Evolutionary conservation across 2,113 vertebrate genomes (phyloP), one percentile per base, ranked within the genome.

Genomic region (Heloderma charlesbogerti): DNA sequence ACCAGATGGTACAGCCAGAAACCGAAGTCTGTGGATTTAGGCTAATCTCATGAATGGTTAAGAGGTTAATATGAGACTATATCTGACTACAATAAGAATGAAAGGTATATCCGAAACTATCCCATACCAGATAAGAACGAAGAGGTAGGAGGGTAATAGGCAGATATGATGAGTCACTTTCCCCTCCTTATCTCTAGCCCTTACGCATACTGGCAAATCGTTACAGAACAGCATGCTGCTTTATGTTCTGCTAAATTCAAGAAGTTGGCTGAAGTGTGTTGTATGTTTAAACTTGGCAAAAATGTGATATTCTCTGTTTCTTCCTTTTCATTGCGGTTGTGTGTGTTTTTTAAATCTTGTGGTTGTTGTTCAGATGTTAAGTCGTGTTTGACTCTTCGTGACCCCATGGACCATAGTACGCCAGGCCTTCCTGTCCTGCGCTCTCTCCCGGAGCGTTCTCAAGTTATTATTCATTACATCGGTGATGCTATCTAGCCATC

Each of bases 21-120:
- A 71, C 34, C 13, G 25, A 22, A 85, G 25, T 69, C 45, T 69
- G 40, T 43, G 45, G 37, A 85, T 80, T 77, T 66, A 86, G 75
- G 89, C 51, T 86, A 90, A 86, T 86, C 84, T 86, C 74, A 80
- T 80, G 57, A 77, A 79, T 54, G 63, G 63, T 71, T 80, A 80
- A 86, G 27, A 54, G 84, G 20, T 86, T 90, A 69, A 81, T 86
- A 31, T 86, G 66, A 80, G 89, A 48, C 45, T 60, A 72, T 25
- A 48, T 63, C 84, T 71, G 84, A 48, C 15, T 10, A 91, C 40
- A 27, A 71, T 34, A 71, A 82, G 45, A 82, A 25, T 74, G 27
- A 83, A 72, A 74, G 31, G 54, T 74, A 74, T 25, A 60, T 34
- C 37, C 71, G 40, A 83, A 89, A 15, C 25, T 9, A 74, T 15